Base-by-base conservation (phyloP, 2,888 invertebrate genomes). In the Caenorhabditis sp. region DNA sequence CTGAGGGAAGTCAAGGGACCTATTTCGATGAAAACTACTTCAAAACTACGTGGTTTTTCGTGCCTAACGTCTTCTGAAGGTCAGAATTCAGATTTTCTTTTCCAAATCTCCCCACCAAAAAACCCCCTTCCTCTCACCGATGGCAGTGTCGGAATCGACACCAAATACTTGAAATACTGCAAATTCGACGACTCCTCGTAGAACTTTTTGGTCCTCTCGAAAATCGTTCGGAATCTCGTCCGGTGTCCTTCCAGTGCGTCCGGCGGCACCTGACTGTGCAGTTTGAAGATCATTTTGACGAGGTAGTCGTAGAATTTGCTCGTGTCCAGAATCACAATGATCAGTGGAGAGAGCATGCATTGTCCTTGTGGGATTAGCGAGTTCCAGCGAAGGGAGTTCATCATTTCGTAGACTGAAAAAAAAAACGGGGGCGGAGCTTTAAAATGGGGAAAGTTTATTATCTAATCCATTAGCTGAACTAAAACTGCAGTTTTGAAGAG, bases 311-410 rank as follows among this genome's bases (percentile, higher is more conserved):
- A 99, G 38, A 99, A 94, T 92, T 96, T 96, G 89, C 97, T 96
- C 0, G 98, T 96, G 93, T 99, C 99, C 93, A 97, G 95, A 88
- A 97, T 90, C 14, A 89, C 96, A 22, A 93, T 91, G 61, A 99
- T 97, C 72, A 99, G 94, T 0, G 99, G 98, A 8, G 98, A 96
- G 73, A 99, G 94, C 51, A 98, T 95, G 93, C 98, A 99, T 93
- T 99, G 98, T 0, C 99, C 98, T 77, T 96, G 95, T 83, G 95
- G 95, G 0, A 97, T 98, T 97, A 98, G 98, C 5, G 98, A 99
- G 93, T 96, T 97, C 56, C 97, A 96, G 54, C 96, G 95, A 2
- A 96, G 96, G 93, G 95, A 95, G 93, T 98, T 97, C 92, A 98
- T 94, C 0, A 97, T 97, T 89, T 95, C 95, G 94, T 97, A 98